Evolutionary conservation across 2,113 vertebrate species (phyloP), one percentile per base, ranked within the genome.

Genomic region (Ammodytes dubius): DNA sequence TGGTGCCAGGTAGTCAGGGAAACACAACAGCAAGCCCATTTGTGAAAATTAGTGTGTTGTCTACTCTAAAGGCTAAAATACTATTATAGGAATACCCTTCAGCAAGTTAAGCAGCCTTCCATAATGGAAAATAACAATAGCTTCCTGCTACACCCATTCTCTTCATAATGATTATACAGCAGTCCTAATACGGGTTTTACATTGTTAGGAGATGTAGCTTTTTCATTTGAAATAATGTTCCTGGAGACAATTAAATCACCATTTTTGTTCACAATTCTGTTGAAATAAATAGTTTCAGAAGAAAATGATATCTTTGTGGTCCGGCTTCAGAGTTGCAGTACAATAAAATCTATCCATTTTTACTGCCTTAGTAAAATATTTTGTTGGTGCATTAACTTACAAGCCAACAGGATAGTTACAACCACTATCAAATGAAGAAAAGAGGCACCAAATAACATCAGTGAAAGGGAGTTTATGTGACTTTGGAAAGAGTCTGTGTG

Each of bases 401-500:
- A 37, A 53, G 9, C 39, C 35, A 7, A 42, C 27, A 47, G 9
- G 7, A 42, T 5, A 53, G 15, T 57, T 4, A 14, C 2, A 59
- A 43, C 60, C 66, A 70, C 2, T 19, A 54, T 60, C 3, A 43
- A 49, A 67, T 57, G 7, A 58, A 66, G 7, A 58, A 66, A 47
- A 65, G 2, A 15, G 37, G 6, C 14, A 47, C 6, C 49, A 42
- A 47, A 37, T 9, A 69, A 13, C 12, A 45, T 4, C 39, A 49
- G 2, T 15, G 11, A 57, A 27, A 57, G 8, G 27, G 42, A 47
- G 45, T 54, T 63, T 7, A 13, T 81, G 17, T 63, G 59, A 53
- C 27, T 73, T 45, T 13, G 17, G 6, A 50, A 45, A 69, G 27
- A 17, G 37, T 52, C n/a, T 67, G 42, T 72, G 42, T 72, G 52